These are phyloP conservation scores for Diplodus puntazzo DNA, from an alignment of 2,797 vertebrate species.

Conservation along the genomic window DNA sequence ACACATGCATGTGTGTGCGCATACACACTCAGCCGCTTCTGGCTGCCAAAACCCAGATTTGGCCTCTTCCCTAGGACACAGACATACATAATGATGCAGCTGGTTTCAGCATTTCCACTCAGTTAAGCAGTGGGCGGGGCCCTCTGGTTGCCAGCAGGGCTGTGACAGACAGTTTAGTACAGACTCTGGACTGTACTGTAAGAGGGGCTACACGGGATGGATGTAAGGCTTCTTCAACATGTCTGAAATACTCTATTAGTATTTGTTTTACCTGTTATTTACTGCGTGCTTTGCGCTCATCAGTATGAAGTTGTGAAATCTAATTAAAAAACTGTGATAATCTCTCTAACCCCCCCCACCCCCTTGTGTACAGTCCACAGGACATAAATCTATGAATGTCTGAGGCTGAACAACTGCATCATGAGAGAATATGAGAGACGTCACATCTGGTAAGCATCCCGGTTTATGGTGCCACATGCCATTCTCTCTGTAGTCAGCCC, in stretches of 20 bases:
- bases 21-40: constrained; percentile 29
- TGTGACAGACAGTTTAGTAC: constrained; percentile 19
- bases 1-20: constrained; percentile 22
- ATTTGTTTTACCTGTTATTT: constrained; percentile 1
- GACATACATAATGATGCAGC: constrained; percentile 71
- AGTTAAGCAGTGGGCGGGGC: constrained; percentile 54
- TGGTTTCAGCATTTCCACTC: constrained; percentile 73
- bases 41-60: constrained; percentile 74
- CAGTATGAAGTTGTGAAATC: neutral
- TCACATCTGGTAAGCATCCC: constrained; percentile 75
- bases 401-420: constrained; percentile 30
- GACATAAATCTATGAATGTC: constrained; percentile 30
- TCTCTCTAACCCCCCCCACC: neutral
- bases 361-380: neutral
- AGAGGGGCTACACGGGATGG: constrained; percentile 5
- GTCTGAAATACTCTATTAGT: neutral
- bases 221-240: neutral
- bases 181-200: constrained; percentile 23
- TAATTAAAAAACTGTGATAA: neutral
- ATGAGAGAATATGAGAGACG: constrained; percentile 41
- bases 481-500: constrained; percentile 65
- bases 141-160: constrained; percentile 37
- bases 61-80: constrained; percentile 70
- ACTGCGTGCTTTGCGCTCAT: neutral
- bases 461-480: constrained; percentile 75